Evolutionary conservation across 2,113 vertebrate species (phyloP).

Genomic region (Mohoua ochrocephala): DNA sequence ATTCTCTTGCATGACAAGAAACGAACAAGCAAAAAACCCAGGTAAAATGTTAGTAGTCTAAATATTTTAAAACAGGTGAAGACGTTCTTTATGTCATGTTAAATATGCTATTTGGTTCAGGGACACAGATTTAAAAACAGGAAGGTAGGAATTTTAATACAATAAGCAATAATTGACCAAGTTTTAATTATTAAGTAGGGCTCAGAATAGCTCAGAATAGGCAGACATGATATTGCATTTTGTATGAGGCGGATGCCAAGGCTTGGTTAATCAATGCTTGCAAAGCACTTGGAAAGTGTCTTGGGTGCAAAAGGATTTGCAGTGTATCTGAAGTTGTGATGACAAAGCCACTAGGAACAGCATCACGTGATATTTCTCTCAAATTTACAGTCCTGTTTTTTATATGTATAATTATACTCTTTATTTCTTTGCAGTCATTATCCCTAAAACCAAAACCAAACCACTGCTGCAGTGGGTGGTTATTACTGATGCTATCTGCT

Average conservation of each 20-base stretch:
- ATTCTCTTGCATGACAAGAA: neutral
- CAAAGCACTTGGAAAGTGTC: neutral
- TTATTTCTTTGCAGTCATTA: neutral
- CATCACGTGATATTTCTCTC: neutral
- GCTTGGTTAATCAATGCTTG: neutral
- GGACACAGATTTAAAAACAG: neutral
- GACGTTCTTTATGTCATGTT: neutral
- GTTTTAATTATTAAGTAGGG: neutral
- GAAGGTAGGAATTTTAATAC: neutral
- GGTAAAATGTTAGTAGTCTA: neutral
- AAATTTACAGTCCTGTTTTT: neutral
- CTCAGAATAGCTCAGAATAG: neutral
- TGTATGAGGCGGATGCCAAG: neutral
- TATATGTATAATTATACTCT: neutral
- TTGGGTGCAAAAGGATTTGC: neutral
- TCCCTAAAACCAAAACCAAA: neutral
- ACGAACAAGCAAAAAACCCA: neutral
- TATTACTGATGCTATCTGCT: conserved; percentile 2
- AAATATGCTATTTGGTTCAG: neutral
- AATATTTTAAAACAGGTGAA: neutral
- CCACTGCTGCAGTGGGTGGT: neutral
- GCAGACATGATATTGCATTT: neutral
- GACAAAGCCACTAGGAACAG: neutral
- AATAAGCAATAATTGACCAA: neutral
- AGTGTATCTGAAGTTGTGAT: neutral